Percentiles rank a stretch among this genome's conserved stretches.
phyloP scores from a whole-genome alignment of 2,797 vertebrate genomes.

The Xyrichtys novacula region DNA sequence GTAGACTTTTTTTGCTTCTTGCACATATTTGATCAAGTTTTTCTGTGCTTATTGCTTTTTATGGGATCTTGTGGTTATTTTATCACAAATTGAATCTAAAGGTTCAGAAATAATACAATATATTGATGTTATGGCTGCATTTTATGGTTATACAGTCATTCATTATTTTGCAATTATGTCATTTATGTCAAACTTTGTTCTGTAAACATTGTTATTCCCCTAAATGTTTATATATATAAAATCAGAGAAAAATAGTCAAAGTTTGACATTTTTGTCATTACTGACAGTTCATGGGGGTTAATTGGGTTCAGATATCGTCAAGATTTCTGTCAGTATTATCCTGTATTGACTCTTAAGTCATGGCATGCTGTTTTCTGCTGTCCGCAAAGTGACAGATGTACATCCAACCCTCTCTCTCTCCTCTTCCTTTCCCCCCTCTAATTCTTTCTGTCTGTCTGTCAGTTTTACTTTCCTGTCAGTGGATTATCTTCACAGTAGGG shows the following conservation, averaged over 20 bases:
- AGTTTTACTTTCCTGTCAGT: conserved; percentile 28
- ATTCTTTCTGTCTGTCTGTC: background rate
- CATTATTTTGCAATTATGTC: background rate
- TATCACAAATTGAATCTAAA: too few species aligned
- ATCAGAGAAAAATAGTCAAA: too few species aligned
- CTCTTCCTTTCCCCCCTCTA: background rate
- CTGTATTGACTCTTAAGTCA: background rate
- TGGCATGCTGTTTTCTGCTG: background rate
- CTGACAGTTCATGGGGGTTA: background rate
- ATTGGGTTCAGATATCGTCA: background rate
- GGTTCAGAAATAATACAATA: too few species aligned
- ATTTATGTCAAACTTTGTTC: background rate
- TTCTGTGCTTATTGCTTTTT: background rate
- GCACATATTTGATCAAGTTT: background rate
- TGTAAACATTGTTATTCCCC: too few species aligned
- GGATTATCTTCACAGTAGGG: conserved; percentile 62
- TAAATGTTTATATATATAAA: too few species aligned
- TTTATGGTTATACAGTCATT: background rate
- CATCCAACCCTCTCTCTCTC: conserved; percentile 6
- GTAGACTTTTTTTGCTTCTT: background rate
- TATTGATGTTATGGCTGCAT: too few species aligned
- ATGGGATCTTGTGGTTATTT: background rate
- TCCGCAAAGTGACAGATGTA: background rate
- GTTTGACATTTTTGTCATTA: too few species aligned
- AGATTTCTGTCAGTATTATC: background rate